These are phyloP conservation scores for Melipona beecheii DNA, from an alignment of 2,888 invertebrate species.

Conservation along the genomic window DNA sequence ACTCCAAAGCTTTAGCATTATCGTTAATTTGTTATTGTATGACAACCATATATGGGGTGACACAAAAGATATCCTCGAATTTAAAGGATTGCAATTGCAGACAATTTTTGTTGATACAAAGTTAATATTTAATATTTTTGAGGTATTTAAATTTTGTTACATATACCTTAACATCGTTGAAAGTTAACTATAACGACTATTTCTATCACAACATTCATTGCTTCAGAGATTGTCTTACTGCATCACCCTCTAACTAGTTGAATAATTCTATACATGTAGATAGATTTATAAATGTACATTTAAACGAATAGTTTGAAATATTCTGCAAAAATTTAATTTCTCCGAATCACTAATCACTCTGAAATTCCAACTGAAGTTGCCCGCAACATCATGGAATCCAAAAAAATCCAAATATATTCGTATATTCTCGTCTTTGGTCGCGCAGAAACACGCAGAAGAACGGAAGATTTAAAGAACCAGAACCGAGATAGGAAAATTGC, in stretches of 20 bases:
- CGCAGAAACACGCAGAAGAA: too few relatives aligned
- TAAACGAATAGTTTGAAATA: slow-evolving; percentile 59
- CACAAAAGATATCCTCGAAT: slow-evolving; percentile 61
- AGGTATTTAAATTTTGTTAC: neutral
- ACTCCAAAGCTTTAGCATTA: slow-evolving; percentile 83
- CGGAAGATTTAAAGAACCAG: too few relatives aligned
- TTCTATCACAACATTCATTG: neutral
- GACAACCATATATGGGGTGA: slow-evolving; percentile 68
- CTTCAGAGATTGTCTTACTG: slow-evolving; percentile 54
- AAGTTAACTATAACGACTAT: neutral
- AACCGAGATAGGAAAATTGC: too few relatives aligned
- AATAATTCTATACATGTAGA: slow-evolving; percentile 70
- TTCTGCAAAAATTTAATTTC: slow-evolving; percentile 63
- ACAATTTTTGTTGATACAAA: neutral
- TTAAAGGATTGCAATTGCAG: slow-evolving; percentile 17
- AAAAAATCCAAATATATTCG: too few relatives aligned
- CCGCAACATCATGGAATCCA: too few relatives aligned
- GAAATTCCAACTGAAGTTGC: too few relatives aligned
- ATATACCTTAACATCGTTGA: neutral
- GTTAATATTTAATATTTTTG: neutral
- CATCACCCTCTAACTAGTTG: slow-evolving; percentile 72
- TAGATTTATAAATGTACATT: slow-evolving; percentile 69
- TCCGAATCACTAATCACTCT: neutral
- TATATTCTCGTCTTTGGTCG: too few relatives aligned
- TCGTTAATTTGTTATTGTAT: slow-evolving; percentile 76